Base-by-base conservation (phyloP, 2,797 vertebrate species). In the Phrynocephalus guinanensis region DNA sequence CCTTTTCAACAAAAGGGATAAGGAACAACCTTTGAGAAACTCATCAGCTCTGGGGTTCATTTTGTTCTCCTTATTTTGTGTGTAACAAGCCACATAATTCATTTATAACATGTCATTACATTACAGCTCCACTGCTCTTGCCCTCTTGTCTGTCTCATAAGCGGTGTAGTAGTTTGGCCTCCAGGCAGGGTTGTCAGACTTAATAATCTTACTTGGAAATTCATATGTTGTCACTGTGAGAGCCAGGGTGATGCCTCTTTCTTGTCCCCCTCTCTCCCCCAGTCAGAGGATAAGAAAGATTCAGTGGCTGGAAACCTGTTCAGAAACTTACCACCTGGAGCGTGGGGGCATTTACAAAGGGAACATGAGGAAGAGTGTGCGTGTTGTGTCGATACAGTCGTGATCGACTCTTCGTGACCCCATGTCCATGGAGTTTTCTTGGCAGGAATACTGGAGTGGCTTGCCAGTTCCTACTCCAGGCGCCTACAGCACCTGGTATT, bases 141-240 rank as follows among this genome's bases (percentile, higher is more conserved):
- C n/a, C 2, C 4, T 52, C n/a, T 6, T 4, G 7, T 0, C 1
- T 15, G 50, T 50, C 56, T 87, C 50, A 85, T 92, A 91, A 93
- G 91, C 89, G 90, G 90, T 83, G 91, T 79, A 91, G 89, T 82
- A 91, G 60, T 82, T 84, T 77, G 3, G 44, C 77, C 82, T 70
- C 50, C 50, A 79, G 60, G 85, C 79, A 70, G 79, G 93, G 93
- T 93, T 90, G 87, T 82, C 81, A 93, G 30, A 67, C 63, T 48
- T 76, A 83, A 82, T 2, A 1, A 9, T 52, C 85, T 82, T 60
- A 89, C 5, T 81, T 66, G 50, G 86, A 87, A 86, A 91, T 85
- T 85, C 26, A 22, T 1, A 1, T 1, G 0, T 26, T 5, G 8
- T 22, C 0, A 5, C 76, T 30, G 73, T 72, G 68, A 13, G 24